Evolutionary conservation across 2,113 vertebrate species (phyloP).

Genomic region (Mesocricetus auratus): DNA sequence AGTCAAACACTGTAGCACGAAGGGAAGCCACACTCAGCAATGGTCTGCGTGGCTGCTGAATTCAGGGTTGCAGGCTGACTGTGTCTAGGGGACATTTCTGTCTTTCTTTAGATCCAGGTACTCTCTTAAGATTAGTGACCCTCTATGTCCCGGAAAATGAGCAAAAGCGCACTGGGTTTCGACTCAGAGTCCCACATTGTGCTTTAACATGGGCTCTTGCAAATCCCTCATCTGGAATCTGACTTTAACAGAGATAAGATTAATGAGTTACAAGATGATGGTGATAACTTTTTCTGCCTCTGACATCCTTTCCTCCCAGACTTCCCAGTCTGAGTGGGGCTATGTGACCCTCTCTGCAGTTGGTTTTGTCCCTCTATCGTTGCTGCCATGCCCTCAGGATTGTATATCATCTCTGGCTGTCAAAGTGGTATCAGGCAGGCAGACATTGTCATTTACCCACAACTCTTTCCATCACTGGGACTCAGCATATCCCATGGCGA

Average conservation of each 20-base stretch:
- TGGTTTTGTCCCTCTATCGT: not conserved
- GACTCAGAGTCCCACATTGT: not conserved
- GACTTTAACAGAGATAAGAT: not conserved
- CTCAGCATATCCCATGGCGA: conserved; percentile 68
- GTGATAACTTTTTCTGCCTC: not conserved
- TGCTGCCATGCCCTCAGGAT: not conserved
- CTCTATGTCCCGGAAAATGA: not conserved
- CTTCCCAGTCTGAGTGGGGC: not conserved
- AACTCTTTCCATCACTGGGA: conserved; percentile 74
- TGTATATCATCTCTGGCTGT: not conserved
- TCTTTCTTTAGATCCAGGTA: not conserved
- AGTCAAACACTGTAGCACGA: not conserved
- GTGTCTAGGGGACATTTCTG: not conserved
- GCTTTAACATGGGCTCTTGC: not conserved
- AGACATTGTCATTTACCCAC: conserved; percentile 80
- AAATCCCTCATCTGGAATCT: not conserved
- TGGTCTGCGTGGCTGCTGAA: no score
- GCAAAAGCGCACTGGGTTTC: not conserved
- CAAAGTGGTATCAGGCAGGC: conserved; percentile 56
- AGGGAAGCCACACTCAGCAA: not conserved
- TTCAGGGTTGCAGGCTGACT: not conserved
- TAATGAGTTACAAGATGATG: not conserved
- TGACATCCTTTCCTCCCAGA: not conserved
- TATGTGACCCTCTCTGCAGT: fast-evolving
- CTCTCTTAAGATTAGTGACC: not conserved